Percentiles rank a stretch among this genome's conserved stretches.
phyloP scores from a whole-genome alignment of 2,797 vertebrate genomes.

The Anabacerthia variegaticeps region DNA sequence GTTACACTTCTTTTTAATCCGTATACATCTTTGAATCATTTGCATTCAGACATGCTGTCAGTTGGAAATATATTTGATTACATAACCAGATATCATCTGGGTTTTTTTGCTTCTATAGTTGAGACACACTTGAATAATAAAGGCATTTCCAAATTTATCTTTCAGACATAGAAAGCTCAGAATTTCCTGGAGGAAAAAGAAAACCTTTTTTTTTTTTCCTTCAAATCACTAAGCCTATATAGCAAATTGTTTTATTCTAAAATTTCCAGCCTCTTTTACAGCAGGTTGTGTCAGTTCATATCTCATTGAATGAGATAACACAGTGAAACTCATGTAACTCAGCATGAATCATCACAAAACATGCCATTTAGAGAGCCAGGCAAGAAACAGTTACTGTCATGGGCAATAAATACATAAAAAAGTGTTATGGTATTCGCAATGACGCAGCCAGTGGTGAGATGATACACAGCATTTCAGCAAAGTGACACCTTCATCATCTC shows the following conservation, averaged over 20 bases:
- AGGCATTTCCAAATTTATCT: neutral
- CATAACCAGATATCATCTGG: neutral
- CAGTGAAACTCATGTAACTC: neutral
- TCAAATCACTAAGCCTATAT: neutral
- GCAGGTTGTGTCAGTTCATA: neutral
- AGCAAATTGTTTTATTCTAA: neutral
- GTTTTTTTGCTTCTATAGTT: neutral
- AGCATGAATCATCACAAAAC: neutral
- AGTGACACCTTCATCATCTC: neutral
- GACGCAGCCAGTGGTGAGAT: neutral
- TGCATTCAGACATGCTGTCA: neutral
- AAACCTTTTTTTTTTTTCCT: neutral
- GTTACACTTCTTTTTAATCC: neutral
- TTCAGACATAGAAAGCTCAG: neutral
- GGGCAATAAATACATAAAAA: slow-evolving; percentile 11
- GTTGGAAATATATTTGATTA: neutral
- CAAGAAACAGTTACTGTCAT: neutral
- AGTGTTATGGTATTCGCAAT: neutral
- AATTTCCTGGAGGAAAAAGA: neutral
- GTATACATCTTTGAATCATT: neutral
- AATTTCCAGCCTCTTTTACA: neutral
- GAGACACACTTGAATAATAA: neutral
- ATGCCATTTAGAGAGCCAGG: neutral
- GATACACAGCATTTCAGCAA: neutral
- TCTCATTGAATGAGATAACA: neutral